These are phyloP conservation scores for Neelides sp. DNA, from an alignment of 1,140 invertebrate genomes.

Conservation along the genomic window DNA sequence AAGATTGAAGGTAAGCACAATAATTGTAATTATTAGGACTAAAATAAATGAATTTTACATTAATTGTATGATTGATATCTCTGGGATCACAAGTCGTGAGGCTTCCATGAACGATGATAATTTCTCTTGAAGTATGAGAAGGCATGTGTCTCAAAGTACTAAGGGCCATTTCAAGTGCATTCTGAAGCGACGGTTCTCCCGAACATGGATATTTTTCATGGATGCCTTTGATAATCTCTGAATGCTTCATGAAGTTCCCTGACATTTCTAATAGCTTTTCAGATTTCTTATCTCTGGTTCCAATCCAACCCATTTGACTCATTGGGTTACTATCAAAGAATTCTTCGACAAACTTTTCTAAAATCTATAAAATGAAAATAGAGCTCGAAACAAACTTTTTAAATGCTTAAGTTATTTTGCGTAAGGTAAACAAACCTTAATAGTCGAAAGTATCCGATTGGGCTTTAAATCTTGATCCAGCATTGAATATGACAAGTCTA, in stretches of 20 bases:
- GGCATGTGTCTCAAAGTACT: slow-evolving; percentile 79
- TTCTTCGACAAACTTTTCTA: slow-evolving; percentile 89
- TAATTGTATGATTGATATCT: slow-evolving; percentile 75
- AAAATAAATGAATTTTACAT: slow-evolving; percentile 41
- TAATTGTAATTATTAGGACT: slow-evolving; percentile 10
- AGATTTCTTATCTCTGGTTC: slow-evolving; percentile 82
- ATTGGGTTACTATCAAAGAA: slow-evolving; percentile 98
- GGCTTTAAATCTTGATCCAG: slow-evolving; percentile 87
- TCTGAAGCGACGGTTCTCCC: slow-evolving; percentile 90
- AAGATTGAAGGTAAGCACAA: slow-evolving; percentile 10
- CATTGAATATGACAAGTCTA: slow-evolving; percentile 89
- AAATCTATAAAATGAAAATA: slow-evolving; percentile 48
- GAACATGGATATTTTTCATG: slow-evolving; percentile 37
- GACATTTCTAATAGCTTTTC: slow-evolving; percentile 82
- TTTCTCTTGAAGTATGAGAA: slow-evolving; percentile 80
- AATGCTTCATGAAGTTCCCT: slow-evolving; percentile 68
- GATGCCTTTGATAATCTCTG: slow-evolving; percentile 44
- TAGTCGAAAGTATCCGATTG: slow-evolving; percentile 71
- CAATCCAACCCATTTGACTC: slow-evolving; percentile 85
- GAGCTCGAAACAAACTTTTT: slow-evolving; percentile 15
- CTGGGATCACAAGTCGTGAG: slow-evolving; percentile 93
- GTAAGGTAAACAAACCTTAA: slow-evolving; percentile 53
- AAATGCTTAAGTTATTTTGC: background rate
- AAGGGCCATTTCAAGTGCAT: slow-evolving; percentile 75
- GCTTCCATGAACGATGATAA: slow-evolving; percentile 81